Conservation (phyloP, 2,888 invertebrate species). For the Polydrusus tereticollis region DNA sequence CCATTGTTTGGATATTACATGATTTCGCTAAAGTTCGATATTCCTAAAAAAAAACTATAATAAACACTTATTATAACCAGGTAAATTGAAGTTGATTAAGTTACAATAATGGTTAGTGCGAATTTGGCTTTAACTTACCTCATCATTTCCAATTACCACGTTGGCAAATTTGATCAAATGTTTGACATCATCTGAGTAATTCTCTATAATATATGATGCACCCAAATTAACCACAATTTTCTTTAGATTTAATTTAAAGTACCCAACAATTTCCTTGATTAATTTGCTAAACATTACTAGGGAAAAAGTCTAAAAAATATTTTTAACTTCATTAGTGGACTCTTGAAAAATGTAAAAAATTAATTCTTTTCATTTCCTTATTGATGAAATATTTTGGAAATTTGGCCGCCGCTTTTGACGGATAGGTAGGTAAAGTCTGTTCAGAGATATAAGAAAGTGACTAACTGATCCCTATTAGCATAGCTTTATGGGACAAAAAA, state of each 20-base stretch:
- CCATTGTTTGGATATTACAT: neutral
- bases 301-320: constrained; percentile 55
- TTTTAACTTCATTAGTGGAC: neutral
- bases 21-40: constrained; percentile 49
- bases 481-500: too few relatives aligned
- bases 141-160: constrained; percentile 57
- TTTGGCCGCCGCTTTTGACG: too few relatives aligned
- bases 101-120: neutral
- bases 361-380: too few relatives aligned
- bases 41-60: constrained; percentile 54
- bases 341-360: too few relatives aligned
- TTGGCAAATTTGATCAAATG: constrained; percentile 51
- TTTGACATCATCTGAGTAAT: constrained; percentile 50
- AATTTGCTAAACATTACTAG: constrained; percentile 51
- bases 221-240: constrained; percentile 55
- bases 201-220: constrained; percentile 52
- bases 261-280: constrained; percentile 44
- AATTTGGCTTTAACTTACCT: constrained; percentile 43
- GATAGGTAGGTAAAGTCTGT: too few relatives aligned
- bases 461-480: too few relatives aligned
- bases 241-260: constrained; percentile 46
- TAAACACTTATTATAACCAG: neutral
- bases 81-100: neutral
- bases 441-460: too few relatives aligned
- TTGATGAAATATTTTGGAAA: too few relatives aligned